Conservation (phyloP, 2,888 invertebrate species). For the Pedicia rivosa region DNA sequence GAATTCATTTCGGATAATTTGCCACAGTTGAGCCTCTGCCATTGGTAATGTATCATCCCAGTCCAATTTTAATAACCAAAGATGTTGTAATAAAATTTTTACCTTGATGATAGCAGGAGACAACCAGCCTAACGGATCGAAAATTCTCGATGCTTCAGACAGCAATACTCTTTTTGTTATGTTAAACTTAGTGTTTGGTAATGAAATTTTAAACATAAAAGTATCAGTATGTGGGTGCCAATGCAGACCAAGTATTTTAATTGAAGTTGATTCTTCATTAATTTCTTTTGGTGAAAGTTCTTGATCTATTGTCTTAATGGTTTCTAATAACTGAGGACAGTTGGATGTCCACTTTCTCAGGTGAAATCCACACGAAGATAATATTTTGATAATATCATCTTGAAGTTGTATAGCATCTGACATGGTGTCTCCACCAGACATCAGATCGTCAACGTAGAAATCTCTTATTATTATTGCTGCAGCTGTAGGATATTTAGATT, state of each 20-base stretch:
- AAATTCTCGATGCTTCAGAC: not conserved
- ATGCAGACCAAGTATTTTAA: not conserved
- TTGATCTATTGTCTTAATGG: no score
- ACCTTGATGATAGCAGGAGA: not conserved
- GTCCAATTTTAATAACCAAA: not conserved
- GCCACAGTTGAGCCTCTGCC: not conserved
- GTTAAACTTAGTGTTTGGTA: no score
- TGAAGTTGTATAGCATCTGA: conserved; percentile 7
- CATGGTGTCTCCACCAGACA: conserved; percentile 8
- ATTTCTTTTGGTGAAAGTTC: not conserved
- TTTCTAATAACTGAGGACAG: not conserved
- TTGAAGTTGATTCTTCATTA: not conserved
- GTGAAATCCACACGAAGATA: conserved; percentile 9
- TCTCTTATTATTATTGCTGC: conserved; percentile 5
- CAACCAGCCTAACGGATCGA: not conserved
- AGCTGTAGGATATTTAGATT: conserved; percentile 8
- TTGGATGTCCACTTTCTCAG: conserved; percentile 7
- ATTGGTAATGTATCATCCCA: not conserved
- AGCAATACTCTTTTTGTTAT: not conserved
- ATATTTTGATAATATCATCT: conserved; percentile 4
- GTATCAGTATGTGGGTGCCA: no score
- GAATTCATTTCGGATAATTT: not conserved
- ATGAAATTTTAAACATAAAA: no score
- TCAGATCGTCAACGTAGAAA: conserved; percentile 13
- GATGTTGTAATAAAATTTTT: not conserved